Evolutionary conservation across 2,113 vertebrate genomes (phyloP).

Genomic region (Trachemys scripta): DNA sequence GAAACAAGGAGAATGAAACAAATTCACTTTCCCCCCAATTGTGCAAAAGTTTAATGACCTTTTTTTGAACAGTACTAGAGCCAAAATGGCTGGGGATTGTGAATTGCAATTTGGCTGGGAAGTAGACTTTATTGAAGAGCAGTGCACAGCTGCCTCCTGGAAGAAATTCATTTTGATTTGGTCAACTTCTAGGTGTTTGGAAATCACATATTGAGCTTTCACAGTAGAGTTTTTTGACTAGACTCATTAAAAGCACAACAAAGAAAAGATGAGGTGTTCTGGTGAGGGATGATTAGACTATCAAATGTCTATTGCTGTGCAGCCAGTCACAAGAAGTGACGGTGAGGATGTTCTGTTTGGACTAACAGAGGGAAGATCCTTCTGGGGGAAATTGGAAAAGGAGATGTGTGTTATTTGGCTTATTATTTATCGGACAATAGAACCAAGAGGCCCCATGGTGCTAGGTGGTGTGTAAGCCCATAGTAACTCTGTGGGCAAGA

Average conservation of each 20-base stretch:
- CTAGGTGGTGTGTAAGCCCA: background rate
- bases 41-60: background rate
- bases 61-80: background rate
- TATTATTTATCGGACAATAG: background rate
- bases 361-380: background rate
- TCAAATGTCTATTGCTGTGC: background rate
- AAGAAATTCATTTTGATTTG: background rate
- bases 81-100: background rate
- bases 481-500: background rate
- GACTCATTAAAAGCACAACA: background rate
- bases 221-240: background rate
- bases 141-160: rapidly evolving
- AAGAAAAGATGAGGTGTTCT: background rate
- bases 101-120: background rate
- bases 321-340: background rate
- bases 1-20: background rate
- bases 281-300: background rate
- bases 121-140: background rate
- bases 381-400: background rate
- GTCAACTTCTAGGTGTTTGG: rapidly evolving
- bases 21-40: background rate
- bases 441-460: background rate
- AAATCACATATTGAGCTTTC: background rate
- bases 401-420: background rate
- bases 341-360: background rate